Conservation (phyloP, 2,113 vertebrate genomes). For the Chamaea fasciata region DNA sequence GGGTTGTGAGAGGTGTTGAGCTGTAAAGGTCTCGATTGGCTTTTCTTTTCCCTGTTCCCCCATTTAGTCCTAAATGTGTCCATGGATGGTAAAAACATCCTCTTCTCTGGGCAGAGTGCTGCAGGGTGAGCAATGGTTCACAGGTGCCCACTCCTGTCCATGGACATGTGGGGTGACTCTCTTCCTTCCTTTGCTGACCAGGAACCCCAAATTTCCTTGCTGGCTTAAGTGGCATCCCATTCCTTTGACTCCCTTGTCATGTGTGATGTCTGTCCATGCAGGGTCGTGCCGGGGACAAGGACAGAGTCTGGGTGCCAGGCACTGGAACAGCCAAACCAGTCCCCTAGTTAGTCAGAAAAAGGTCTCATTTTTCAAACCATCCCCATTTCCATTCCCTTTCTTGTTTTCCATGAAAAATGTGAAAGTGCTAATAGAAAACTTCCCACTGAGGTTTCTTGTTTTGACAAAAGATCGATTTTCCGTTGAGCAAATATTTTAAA, state of each 20-base stretch:
- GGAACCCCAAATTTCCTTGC: not conserved
- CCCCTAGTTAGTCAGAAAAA: not conserved
- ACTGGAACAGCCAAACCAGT: not conserved
- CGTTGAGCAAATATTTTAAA: not conserved
- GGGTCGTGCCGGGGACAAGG: not conserved
- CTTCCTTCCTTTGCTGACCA: not conserved
- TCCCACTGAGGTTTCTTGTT: not conserved
- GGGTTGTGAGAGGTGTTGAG: not conserved
- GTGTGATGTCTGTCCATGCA: not conserved
- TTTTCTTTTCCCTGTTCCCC: not conserved
- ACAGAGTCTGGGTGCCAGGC: not conserved
- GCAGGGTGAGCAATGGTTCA: not conserved
- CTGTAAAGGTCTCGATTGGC: not conserved
- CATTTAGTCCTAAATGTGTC: not conserved
- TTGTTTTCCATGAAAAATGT: not conserved
- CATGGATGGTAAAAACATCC: not conserved
- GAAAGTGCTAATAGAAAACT: not conserved
- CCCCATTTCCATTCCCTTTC: not conserved
- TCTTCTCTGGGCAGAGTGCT: not conserved
- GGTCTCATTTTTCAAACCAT: not conserved
- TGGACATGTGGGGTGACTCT: not conserved
- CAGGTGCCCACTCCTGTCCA: not conserved
- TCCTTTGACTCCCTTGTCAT: not conserved
- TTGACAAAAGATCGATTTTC: constrained; percentile 16
- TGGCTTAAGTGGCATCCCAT: not conserved